A percentile compares a stretch with the other conserved stretches of the same genome.
Evolutionary conservation across 2,113 vertebrate species (phyloP).

Genomic region (Tetraodon nigroviridis): DNA sequence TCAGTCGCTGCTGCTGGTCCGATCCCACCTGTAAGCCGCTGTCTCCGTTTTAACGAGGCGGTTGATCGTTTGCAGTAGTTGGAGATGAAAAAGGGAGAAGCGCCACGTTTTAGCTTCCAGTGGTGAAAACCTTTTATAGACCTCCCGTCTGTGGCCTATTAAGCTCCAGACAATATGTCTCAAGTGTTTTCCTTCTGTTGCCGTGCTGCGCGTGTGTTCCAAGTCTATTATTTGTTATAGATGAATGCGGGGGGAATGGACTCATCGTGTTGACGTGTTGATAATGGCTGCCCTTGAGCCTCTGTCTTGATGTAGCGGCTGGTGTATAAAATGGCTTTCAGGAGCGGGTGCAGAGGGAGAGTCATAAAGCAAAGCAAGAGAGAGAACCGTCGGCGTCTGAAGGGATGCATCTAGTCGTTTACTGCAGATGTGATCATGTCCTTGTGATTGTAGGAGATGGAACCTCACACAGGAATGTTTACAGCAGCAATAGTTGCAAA

Average conservation of each 20-base stretch:
- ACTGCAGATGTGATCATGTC: background rate
- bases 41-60: slow-evolving; percentile 19
- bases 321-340: slow-evolving; percentile 53
- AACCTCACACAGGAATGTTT: background rate
- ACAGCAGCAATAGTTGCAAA: background rate
- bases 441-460: background rate
- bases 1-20: slow-evolving; percentile 1
- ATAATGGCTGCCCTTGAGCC: slow-evolving; percentile 70
- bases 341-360: slow-evolving; percentile 40
- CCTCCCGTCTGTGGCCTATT: slow-evolving; percentile 44
- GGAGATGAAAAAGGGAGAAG: slow-evolving; percentile 12
- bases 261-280: slow-evolving; percentile 62
- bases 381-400: slow-evolving; percentile 22
- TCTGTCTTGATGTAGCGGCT: slow-evolving; percentile 59
- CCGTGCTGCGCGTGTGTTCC: slow-evolving; percentile 28
- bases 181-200: slow-evolving; percentile 23
- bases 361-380: slow-evolving; percentile 46
- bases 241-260: slow-evolving; percentile 61
- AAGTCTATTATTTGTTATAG: slow-evolving; percentile 59
- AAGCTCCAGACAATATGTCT: slow-evolving; percentile 51
- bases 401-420: background rate
- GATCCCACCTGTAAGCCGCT: slow-evolving; percentile 18
- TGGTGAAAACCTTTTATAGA: slow-evolving; percentile 43
- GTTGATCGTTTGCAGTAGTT: slow-evolving; percentile 36
- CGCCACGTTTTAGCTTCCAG: slow-evolving; percentile 14